Evolutionary conservation across 2,888 invertebrate species (phyloP).

Genomic region (Macaria liturata): DNA sequence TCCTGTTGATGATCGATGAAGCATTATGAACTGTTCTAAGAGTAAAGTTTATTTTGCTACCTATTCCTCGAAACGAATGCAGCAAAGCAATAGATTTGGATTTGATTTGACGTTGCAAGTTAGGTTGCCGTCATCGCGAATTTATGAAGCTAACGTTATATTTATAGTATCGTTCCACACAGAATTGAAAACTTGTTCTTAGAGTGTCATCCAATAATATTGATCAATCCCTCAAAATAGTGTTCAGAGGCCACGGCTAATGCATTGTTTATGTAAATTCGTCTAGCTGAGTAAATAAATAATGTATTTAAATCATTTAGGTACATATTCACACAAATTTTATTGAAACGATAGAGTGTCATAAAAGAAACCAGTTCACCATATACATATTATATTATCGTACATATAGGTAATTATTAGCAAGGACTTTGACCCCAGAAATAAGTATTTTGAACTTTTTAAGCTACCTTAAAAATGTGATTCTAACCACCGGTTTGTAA

Average conservation of each 20-base stretch:
- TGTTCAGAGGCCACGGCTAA: conserved; percentile 41
- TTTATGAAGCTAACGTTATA: conserved; percentile 8
- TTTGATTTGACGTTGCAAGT: conserved; percentile 11
- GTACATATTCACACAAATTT: background rate
- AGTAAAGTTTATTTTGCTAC: no score
- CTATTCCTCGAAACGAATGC: background rate
- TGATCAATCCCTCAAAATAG: conserved; percentile 30
- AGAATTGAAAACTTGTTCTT: no score
- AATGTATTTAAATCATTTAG: conserved; percentile 31
- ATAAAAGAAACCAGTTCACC: no score
- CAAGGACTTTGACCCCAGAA: no score
- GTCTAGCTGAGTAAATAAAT: conserved; percentile 33
- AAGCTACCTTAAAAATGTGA: no score
- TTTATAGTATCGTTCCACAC: background rate
- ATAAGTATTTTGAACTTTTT: no score
- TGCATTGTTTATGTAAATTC: conserved; percentile 43
- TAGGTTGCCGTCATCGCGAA: conserved; percentile 3
- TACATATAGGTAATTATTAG: no score
- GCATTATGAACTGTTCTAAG: no score
- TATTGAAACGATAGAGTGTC: no score
- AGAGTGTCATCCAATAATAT: background rate
- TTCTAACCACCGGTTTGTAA: no score
- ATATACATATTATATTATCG: no score
- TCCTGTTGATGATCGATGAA: no score
- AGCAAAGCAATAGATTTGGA: conserved; percentile 15